Conservation (phyloP, 2,113 vertebrate genomes). For the Pomatostomus ruficeps region DNA sequence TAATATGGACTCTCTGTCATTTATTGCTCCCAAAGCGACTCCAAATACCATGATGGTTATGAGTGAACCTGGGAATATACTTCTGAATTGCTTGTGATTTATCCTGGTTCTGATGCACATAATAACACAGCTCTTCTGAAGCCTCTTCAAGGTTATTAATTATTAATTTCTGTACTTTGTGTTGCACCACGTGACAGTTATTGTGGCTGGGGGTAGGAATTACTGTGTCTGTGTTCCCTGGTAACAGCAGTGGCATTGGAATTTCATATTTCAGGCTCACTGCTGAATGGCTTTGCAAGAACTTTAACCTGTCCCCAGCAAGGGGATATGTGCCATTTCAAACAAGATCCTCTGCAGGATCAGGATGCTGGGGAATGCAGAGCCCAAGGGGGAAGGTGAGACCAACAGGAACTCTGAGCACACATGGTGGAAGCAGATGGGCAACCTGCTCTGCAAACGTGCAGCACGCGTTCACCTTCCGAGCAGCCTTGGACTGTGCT, state of each 20-base stretch:
- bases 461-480: rapidly evolving
- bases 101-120: slow-evolving; percentile 27
- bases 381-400: not conserved
- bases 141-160: slow-evolving; percentile 44
- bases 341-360: not conserved
- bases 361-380: not conserved
- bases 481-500: rapidly evolving
- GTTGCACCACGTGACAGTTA: slow-evolving; percentile 17
- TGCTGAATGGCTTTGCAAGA: not conserved
- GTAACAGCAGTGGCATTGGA: not conserved
- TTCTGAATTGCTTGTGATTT: slow-evolving; percentile 65
- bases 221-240: not conserved
- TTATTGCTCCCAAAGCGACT: slow-evolving; percentile 58
- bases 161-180: slow-evolving; percentile 60
- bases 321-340: too few species aligned
- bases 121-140: slow-evolving; percentile 27
- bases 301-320: not conserved
- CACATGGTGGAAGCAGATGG: rapidly evolving
- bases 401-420: rapidly evolving
- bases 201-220: slow-evolving; percentile 9
- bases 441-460: rapidly evolving
- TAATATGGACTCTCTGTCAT: slow-evolving; percentile 67
- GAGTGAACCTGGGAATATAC: slow-evolving; percentile 49
- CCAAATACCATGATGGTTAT: slow-evolving; percentile 47
- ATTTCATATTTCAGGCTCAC: not conserved